Conservation (phyloP, 1,140 invertebrate species). For the Drosophila albomicans region DNA sequence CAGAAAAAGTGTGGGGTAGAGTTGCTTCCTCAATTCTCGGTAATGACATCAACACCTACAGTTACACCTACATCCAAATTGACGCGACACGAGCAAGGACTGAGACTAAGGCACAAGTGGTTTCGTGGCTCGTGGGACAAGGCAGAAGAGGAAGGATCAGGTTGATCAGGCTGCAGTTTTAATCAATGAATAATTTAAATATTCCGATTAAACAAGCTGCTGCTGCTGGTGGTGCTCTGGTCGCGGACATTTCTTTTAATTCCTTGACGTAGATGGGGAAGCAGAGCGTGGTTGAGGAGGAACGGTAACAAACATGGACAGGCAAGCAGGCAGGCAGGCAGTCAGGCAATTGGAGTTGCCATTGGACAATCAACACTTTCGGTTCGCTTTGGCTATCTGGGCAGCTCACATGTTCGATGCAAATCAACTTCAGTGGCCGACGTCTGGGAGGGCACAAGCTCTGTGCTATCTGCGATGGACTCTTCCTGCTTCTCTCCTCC, state of each 20-base stretch:
- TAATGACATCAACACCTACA: constrained; percentile 61
- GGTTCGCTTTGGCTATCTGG: constrained; percentile 32
- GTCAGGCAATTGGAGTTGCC: constrained; percentile 42
- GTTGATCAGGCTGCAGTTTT: constrained; percentile 63
- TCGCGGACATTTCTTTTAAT: constrained; percentile 79
- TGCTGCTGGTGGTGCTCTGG: constrained; percentile 31
- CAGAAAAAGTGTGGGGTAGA: neutral
- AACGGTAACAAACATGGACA: neutral
- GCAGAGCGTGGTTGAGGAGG: neutral
- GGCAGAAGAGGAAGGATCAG: constrained; percentile 9
- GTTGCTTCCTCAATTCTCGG: constrained; percentile 45
- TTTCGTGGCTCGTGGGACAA: neutral
- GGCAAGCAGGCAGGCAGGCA: neutral
- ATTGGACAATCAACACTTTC: constrained; percentile 75
- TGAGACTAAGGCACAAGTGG: no score
- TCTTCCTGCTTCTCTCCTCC: neutral
- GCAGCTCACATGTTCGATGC: constrained; percentile 75
- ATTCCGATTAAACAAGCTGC: constrained; percentile 79
- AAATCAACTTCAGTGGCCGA: constrained; percentile 57
- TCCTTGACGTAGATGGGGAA: constrained; percentile 50
- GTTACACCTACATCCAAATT: constrained; percentile 43
- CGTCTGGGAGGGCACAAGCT: constrained; percentile 42
- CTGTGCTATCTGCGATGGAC: constrained; percentile 16
- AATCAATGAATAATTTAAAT: constrained; percentile 82
- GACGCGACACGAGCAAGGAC: constrained; percentile 38